Evolutionary conservation across 2,888 invertebrate genomes (phyloP).

Genomic region (Mallateleia sp.): DNA sequence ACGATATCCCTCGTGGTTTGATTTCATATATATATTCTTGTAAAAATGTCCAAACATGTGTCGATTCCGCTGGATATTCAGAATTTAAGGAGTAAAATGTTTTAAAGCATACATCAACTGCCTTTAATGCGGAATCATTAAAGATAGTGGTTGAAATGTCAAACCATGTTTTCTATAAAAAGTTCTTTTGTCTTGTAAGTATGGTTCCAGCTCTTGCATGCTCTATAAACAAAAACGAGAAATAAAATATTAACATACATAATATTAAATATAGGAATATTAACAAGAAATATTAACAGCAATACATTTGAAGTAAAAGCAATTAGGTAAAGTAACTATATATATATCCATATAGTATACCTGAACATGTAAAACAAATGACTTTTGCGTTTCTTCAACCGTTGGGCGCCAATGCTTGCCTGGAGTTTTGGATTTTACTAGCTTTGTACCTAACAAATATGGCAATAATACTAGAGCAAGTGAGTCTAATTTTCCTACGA

Average conservation of each 20-base stretch:
- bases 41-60: conserved; percentile 56
- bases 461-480: background rate
- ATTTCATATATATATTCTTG: conserved; percentile 55
- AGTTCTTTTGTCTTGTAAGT: conserved; percentile 43
- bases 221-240: conserved; percentile 17
- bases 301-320: no score
- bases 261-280: no score
- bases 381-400: conserved; percentile 18
- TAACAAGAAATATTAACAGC: no score
- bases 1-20: conserved; percentile 12
- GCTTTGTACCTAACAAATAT: background rate
- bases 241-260: no score
- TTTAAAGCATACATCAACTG: conserved; percentile 63
- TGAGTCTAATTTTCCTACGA: background rate
- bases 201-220: conserved; percentile 28
- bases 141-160: conserved; percentile 46
- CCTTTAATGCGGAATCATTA: conserved; percentile 25
- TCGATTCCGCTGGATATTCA: conserved; percentile 53
- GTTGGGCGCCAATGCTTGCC: conserved; percentile 24
- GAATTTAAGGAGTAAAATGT: conserved; percentile 46
- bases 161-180: conserved; percentile 12
- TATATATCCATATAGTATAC: no score
- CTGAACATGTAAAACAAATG: conserved; percentile 39
- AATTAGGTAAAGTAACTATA: no score
- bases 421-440: conserved; percentile 17